Base-by-base conservation (phyloP, 2,888 invertebrate genomes). In the Stenurella melanura region DNA sequence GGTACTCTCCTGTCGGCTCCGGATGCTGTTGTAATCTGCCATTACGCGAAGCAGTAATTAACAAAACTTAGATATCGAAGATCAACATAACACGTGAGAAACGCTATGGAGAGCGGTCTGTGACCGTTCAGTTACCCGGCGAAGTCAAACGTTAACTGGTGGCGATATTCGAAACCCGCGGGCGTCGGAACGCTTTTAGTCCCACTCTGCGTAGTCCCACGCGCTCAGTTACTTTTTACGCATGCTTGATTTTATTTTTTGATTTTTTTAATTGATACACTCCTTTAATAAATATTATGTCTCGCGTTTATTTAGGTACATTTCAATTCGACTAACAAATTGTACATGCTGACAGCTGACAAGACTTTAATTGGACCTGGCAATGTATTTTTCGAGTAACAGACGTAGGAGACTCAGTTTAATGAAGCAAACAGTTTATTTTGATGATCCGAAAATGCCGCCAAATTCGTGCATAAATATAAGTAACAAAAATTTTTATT, bases 1-100 rank as follows among this genome's bases (percentile, higher is more conserved):
- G 54, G 88, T 89, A 80, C 89, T 89, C 80, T 89, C 89, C 78
- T 89, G 89, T 38, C 89, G 83, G 75, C 84, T 87, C 66, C 87
- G 76, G 67, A 84, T 82, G 73, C 86, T 87, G 50, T 50, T 50
- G 75, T 87, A 84, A 42, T 86, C 87, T 61, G 85, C 84, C 86
- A 87, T 86, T 34, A 68, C 74, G 77, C 12, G 42, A 70, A 42
- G 70, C 21, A 72, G 21, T 54, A 73, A 42, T 75, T 63, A 71
- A 63, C 64, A 50, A 18, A 75, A 75, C 75, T 73, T 60, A 60
- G 42, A 60, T 38, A 18, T 67, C 50, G n/a, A n/a, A 15, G 50
- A 50, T 50, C 56, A 54, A 73, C 50, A 30, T 56, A 58, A 61
- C 76, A 78, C 79, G 78, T 78, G 80, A 74, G 73, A 75, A 71